Evolutionary conservation across 2,888 invertebrate genomes (phyloP).

Genomic region (Lithophane socia): DNA sequence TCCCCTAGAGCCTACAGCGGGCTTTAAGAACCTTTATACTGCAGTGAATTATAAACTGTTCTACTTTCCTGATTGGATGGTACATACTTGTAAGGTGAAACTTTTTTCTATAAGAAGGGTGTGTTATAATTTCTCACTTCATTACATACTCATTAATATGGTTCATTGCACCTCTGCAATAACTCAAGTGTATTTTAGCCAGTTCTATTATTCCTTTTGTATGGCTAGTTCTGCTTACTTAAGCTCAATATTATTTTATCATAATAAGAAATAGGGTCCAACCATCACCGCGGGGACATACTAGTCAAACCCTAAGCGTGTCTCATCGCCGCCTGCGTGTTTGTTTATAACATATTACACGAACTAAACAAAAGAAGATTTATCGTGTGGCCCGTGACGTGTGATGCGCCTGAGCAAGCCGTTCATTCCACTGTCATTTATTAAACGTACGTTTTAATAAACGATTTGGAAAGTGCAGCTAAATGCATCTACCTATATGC

Average conservation of each 20-base stretch:
- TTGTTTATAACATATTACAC: conserved; percentile 73
- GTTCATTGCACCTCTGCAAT: not conserved
- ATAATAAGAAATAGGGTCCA: not conserved
- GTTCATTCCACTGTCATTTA: conserved; percentile 80
- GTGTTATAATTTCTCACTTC: not conserved
- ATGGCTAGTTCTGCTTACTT: not conserved
- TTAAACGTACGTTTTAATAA: conserved; percentile 71
- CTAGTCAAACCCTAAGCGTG: conserved; percentile 49
- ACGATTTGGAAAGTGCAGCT: conserved; percentile 68
- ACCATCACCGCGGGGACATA: conserved; percentile 18
- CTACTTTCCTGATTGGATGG: not conserved
- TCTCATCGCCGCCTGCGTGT: conserved; percentile 60
- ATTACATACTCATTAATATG: not conserved
- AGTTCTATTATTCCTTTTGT: not conserved
- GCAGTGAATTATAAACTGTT: not conserved
- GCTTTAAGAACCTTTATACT: not conserved
- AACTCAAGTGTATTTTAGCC: not conserved
- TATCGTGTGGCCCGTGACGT: conserved; percentile 81
- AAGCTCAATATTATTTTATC: not conserved
- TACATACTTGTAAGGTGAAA: not conserved
- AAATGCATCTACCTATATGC: conserved; percentile 54
- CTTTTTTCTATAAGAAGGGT: not conserved
- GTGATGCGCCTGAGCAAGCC: conserved; percentile 74
- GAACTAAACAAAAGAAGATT: conserved; percentile 85
- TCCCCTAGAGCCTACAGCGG: not conserved